phyloP scores from a whole-genome alignment of 2,113 vertebrate species.

The Brachyhypopomus gauderio region DNA sequence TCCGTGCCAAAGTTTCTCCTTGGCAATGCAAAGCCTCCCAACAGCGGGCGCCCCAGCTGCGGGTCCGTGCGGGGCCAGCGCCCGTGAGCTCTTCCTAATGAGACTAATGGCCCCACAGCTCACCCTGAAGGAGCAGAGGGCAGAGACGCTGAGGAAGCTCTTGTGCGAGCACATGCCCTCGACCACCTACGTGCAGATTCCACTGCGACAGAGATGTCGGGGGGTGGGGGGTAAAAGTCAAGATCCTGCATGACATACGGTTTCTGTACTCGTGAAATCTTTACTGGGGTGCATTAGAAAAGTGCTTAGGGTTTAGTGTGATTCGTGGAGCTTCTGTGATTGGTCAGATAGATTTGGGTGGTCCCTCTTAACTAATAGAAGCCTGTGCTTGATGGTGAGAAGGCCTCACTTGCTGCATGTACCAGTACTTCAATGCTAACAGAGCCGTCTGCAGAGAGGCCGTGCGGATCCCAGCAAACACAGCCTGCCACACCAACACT shows the following conservation, averaged over 20 bases:
- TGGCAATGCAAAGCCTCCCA: constrained; percentile 44
- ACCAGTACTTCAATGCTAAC: background rate
- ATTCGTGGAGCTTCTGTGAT: background rate
- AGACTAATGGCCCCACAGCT: constrained; percentile 25
- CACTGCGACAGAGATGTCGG: too few species aligned
- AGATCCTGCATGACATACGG: too few species aligned
- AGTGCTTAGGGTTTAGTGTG: background rate
- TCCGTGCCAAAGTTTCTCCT: constrained; percentile 54
- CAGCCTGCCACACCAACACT: background rate
- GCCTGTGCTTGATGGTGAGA: background rate
- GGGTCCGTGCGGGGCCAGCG: too few species aligned
- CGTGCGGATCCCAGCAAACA: background rate
- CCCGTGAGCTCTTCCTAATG: constrained; percentile 15
- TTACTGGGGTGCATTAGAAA: background rate
- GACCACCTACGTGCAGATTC: background rate
- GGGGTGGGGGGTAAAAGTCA: too few species aligned
- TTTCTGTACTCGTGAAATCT: background rate
- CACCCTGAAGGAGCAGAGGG: background rate
- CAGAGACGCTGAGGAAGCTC: constrained; percentile 11
- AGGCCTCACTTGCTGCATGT: background rate
- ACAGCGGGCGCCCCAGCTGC: background rate
- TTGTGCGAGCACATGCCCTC: background rate
- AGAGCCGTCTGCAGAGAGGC: background rate
- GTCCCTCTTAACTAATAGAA: background rate
- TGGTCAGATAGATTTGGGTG: background rate